Conservation (phyloP, 2,888 invertebrate species). For the Drosophila meridiana region DNA sequence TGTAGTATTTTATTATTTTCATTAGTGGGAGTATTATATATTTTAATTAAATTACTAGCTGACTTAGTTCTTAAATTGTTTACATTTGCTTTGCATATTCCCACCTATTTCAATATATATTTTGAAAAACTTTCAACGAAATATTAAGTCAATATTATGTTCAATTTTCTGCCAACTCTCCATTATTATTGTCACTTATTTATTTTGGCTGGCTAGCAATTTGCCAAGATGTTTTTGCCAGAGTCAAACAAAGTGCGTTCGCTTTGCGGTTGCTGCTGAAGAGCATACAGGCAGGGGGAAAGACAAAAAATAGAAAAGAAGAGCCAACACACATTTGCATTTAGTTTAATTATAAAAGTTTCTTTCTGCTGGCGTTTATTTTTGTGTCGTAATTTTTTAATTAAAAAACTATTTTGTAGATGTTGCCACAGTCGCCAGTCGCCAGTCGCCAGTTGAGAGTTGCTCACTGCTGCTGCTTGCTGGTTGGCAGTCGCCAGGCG, state of each 20-base stretch:
- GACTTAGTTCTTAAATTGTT: too few relatives aligned
- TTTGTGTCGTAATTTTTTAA: slow-evolving; percentile 70
- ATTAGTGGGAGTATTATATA: too few relatives aligned
- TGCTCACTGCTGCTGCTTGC: background rate
- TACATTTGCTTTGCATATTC: too few relatives aligned
- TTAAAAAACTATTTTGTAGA: slow-evolving; percentile 79
- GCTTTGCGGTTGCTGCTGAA: slow-evolving; percentile 24
- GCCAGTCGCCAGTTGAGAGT: slow-evolving; percentile 14
- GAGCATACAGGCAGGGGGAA: slow-evolving; percentile 19
- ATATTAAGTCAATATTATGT: background rate
- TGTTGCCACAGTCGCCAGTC: slow-evolving; percentile 57
- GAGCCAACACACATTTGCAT: slow-evolving; percentile 71
- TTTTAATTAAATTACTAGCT: background rate
- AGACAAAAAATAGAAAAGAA: background rate
- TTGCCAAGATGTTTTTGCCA: slow-evolving; percentile 20
- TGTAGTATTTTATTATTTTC: too few relatives aligned
- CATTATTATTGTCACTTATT: slow-evolving; percentile 9
- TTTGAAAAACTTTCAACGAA: background rate
- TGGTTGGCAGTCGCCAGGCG: slow-evolving; percentile 10
- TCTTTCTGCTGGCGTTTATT: slow-evolving; percentile 44
- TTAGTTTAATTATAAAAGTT: slow-evolving; percentile 81
- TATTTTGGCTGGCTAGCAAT: slow-evolving; percentile 13
- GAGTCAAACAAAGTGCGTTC: slow-evolving; percentile 15
- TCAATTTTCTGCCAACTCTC: background rate
- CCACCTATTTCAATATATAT: background rate